phyloP scores from a whole-genome alignment of 2,888 invertebrate genomes.

The Troilus luridus region DNA sequence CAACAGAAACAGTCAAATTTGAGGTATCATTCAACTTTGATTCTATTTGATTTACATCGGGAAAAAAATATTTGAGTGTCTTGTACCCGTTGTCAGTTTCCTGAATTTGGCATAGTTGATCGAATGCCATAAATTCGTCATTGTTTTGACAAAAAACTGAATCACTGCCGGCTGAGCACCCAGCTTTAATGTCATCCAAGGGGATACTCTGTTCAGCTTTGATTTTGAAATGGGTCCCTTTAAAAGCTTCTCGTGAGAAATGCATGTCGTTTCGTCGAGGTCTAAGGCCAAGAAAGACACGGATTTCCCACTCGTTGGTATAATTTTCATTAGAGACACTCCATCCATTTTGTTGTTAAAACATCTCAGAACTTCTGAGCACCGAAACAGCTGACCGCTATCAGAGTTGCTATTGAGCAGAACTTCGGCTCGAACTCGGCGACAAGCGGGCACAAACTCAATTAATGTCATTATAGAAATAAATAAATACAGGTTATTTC shows the following conservation, averaged over 20 bases:
- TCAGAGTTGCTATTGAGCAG: conserved; percentile 55
- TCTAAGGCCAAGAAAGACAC: conserved; percentile 52
- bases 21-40: conserved; percentile 17
- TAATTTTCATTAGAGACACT: conserved; percentile 50
- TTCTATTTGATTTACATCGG: conserved; percentile 50
- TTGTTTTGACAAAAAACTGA: conserved; percentile 49
- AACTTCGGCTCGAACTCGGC: neutral
- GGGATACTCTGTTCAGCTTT: conserved; percentile 47
- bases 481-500: neutral
- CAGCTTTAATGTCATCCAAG: conserved; percentile 48
- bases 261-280: conserved; percentile 57
- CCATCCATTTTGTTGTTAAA: conserved; percentile 54
- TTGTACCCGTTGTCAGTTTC: conserved; percentile 28
- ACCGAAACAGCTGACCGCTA: conserved; percentile 53
- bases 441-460: neutral
- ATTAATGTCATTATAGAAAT: neutral
- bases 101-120: conserved; percentile 44
- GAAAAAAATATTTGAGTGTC: conserved; percentile 56
- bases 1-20: conserved; percentile 54
- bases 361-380: conserved; percentile 54
- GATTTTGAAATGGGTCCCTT: conserved; percentile 52
- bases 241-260: conserved; percentile 58
- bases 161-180: conserved; percentile 51
- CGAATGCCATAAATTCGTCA: conserved; percentile 54
- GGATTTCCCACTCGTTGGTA: conserved; percentile 39